Evolutionary conservation across 30 jellyfish, hydroid and myxozoan genomes (phyloP).

Genomic region (Catostylus mosaicus): DNA sequence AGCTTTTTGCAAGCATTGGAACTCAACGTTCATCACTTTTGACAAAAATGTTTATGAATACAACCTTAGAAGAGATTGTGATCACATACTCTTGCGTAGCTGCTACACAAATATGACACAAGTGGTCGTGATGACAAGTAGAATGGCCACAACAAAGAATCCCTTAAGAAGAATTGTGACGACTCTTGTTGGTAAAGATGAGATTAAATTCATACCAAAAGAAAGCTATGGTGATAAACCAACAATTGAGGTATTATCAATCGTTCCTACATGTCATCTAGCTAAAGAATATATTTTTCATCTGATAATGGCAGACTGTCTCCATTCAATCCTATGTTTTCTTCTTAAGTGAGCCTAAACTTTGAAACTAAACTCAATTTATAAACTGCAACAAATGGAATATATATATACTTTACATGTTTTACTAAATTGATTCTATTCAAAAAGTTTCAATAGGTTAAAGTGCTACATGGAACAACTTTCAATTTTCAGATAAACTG

Average conservation of each 20-base stretch:
- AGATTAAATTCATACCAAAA: constrained; percentile 44
- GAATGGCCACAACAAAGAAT: neutral
- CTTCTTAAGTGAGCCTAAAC: too few relatives aligned
- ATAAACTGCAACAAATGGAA: too few relatives aligned
- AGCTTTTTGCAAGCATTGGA: constrained; percentile 67
- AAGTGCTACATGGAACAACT: too few relatives aligned
- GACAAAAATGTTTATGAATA: constrained; percentile 62
- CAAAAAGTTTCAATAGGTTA: too few relatives aligned
- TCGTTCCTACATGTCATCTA: too few relatives aligned
- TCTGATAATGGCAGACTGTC: too few relatives aligned
- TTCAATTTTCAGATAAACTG: constrained; percentile 31
- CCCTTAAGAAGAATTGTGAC: constrained; percentile 41
- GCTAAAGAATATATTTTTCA: too few relatives aligned
- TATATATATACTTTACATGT: too few relatives aligned
- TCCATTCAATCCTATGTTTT: too few relatives aligned
- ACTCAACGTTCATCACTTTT: constrained; percentile 62
- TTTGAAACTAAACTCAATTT: too few relatives aligned
- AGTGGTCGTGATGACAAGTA: constrained; percentile 50
- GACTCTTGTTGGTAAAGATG: constrained; percentile 41
- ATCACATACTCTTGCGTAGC: constrained; percentile 75
- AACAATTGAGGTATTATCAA: constrained; percentile 37
- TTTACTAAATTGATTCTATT: too few relatives aligned
- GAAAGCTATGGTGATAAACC: constrained; percentile 16
- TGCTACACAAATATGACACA: constrained; percentile 68
- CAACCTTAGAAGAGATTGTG: constrained; percentile 54